Evolutionary conservation across 64 coral and sea anemone species (phyloP).

Genomic region (Stylophora pistillata): DNA sequence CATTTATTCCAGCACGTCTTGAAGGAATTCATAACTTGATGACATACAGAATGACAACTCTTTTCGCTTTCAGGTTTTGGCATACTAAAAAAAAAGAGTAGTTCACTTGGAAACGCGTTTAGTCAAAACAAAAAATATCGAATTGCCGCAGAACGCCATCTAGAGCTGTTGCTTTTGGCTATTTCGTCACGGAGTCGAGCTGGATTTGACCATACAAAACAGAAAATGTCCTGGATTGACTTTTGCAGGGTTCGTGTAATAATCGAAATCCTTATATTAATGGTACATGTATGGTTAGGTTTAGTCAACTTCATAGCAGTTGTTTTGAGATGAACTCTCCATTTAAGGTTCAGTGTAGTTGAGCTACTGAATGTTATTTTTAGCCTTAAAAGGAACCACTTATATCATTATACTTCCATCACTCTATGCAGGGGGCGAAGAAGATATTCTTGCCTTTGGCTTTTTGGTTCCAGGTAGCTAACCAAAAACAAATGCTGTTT

Average conservation of each 20-base stretch:
- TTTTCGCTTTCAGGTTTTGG: background rate
- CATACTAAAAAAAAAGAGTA: background rate
- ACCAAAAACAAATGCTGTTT: background rate
- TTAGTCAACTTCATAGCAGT: background rate
- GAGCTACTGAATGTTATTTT: background rate
- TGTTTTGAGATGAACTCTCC: background rate
- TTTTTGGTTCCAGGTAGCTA: background rate
- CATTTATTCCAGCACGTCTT: no score
- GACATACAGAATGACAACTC: no score
- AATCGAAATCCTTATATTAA: background rate
- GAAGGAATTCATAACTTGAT: no score
- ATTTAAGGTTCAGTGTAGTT: background rate
- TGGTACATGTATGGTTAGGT: background rate
- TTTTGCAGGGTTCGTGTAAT: no score
- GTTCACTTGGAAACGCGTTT: background rate
- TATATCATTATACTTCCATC: background rate
- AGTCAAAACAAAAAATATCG: background rate
- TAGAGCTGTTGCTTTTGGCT: background rate
- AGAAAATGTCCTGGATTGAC: background rate
- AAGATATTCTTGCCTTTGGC: background rate
- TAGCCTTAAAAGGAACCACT: slow-evolving; percentile 1
- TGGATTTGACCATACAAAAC: background rate
- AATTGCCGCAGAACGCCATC: background rate
- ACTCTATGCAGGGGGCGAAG: background rate
- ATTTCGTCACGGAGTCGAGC: background rate